Percentiles rank a stretch among this genome's conserved stretches.
phyloP scores from a whole-genome alignment of 2,113 vertebrate genomes.

The Hippolais icterina region DNA sequence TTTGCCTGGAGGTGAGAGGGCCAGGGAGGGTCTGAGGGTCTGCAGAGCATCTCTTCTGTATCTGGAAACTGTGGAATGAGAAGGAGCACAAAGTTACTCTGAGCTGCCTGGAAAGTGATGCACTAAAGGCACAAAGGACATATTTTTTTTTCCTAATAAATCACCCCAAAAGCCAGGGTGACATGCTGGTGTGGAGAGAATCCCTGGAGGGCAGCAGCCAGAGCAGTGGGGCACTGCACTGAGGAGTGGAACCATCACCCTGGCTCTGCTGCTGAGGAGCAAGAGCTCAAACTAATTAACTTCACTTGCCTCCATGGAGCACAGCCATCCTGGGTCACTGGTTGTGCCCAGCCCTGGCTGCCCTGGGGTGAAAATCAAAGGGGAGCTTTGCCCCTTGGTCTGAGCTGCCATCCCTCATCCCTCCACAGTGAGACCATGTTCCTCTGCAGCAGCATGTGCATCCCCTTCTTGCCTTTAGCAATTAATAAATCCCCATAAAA shows the following conservation, averaged over 20 bases:
- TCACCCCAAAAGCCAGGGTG: not conserved
- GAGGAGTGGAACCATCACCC: not conserved
- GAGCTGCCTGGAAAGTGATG: not conserved
- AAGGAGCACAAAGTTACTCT: not conserved
- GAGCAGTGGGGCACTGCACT: rapidly evolving
- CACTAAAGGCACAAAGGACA: not conserved
- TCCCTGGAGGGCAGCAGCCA: not conserved
- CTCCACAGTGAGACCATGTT: rapidly evolving
- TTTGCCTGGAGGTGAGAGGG: not conserved
- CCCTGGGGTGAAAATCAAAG: not conserved
- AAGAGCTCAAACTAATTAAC: slow-evolving; percentile 3
- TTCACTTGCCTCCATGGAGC: not conserved
- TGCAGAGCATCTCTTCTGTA: not conserved
- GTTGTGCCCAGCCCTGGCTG: not conserved
- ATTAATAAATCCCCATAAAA: not conserved
- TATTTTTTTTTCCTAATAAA: not conserved
- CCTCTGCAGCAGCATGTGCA: not conserved
- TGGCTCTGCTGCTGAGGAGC: not conserved
- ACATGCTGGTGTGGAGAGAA: not conserved
- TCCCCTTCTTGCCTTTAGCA: not conserved
- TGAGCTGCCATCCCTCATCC: not conserved
- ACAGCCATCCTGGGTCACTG: rapidly evolving
- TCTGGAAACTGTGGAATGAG: not conserved
- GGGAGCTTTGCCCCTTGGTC: not conserved
- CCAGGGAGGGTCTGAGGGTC: not conserved